A percentile compares a stretch with the other conserved stretches of the same genome.
Conservation (phyloP, 1,140 invertebrate genomes). For the Trichonephila inaurata region DNA sequence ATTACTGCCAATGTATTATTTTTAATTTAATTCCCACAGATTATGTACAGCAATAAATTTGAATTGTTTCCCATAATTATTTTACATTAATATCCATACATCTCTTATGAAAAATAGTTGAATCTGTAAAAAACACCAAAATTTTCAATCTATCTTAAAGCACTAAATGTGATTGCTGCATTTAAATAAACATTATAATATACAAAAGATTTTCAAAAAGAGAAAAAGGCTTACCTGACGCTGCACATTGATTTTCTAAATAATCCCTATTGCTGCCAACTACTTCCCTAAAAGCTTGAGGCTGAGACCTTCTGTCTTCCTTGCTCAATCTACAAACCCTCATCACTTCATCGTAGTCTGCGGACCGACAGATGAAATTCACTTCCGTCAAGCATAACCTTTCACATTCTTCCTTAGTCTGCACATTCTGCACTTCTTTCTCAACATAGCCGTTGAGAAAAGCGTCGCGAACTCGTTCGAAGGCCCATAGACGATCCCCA, state of each 20-base stretch:
- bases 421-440: conserved; percentile 81
- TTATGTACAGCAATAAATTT: too few species aligned
- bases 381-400: conserved; percentile 82
- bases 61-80: too few species aligned
- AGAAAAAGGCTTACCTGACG: conserved; percentile 77
- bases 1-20: too few species aligned
- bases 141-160: too few species aligned
- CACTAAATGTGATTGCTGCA: too few species aligned
- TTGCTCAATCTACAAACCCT: conserved; percentile 82
- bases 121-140: too few species aligned
- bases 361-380: conserved; percentile 82
- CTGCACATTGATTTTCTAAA: conserved; percentile 83
- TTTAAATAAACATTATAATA: too few species aligned
- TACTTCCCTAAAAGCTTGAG: conserved; percentile 81
- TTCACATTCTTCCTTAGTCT: conserved; percentile 82
- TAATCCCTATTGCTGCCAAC: conserved; percentile 82
- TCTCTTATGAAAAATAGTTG: too few species aligned
- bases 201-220: neutral
- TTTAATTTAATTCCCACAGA: too few species aligned
- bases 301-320: conserved; percentile 82
- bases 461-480: conserved; percentile 82
- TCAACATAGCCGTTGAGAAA: conserved; percentile 82
- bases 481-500: conserved; percentile 82
- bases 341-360: conserved; percentile 81
- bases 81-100: too few species aligned